phyloP scores from a whole-genome alignment of 2,113 vertebrate genomes.

The Gallinago paraguaiae region DNA sequence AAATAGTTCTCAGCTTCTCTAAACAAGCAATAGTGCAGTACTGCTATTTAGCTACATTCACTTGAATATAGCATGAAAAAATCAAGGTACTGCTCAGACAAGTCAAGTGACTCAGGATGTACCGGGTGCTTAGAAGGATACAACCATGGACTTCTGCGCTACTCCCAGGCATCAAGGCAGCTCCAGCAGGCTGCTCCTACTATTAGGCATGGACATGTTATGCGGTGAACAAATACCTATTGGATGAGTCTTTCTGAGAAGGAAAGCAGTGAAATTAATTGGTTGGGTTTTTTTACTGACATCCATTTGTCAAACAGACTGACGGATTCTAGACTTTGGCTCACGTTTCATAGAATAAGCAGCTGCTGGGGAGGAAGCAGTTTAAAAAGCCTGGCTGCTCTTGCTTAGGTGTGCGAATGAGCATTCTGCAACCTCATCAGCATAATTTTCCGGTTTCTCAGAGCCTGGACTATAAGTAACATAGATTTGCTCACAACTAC shows the following conservation, averaged over 20 bases:
- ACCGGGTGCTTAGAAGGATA: background rate
- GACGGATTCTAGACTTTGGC: background rate
- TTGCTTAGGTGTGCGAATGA: background rate
- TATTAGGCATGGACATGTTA: background rate
- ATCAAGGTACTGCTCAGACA: background rate
- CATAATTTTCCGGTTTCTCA: background rate
- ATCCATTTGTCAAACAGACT: background rate
- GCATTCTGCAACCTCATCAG: background rate
- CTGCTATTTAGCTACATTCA: background rate
- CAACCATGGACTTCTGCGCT: background rate
- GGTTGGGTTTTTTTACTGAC: fast-evolving
- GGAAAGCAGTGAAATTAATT: background rate
- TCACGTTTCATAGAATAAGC: background rate
- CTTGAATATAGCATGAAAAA: background rate
- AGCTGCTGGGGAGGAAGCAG: background rate
- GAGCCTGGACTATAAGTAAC: background rate
- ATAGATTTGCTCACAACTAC: background rate
- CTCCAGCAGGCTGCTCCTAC: background rate
- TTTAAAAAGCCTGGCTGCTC: background rate
- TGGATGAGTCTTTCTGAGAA: background rate
- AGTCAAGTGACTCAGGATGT: background rate
- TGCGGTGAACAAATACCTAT: background rate
- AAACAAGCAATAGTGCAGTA: background rate
- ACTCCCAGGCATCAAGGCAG: background rate
- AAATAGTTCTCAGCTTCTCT: background rate